Evolutionary conservation across 2,113 vertebrate genomes (phyloP), one percentile per base, ranked within the genome.

Genomic region (Crotalus viridis): DNA sequence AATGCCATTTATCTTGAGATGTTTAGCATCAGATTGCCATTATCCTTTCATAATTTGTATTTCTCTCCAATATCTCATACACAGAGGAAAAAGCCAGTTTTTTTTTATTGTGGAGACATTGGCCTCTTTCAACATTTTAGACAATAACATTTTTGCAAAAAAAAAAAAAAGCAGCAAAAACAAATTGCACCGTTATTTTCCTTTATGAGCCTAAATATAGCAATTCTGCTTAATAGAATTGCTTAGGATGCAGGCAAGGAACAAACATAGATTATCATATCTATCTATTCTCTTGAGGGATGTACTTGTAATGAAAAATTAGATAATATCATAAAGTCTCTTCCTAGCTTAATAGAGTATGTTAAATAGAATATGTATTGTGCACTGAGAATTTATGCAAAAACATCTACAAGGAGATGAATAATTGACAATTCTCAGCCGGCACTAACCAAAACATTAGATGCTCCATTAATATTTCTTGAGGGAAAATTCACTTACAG

Each of bases 231-330:
- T 43, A 39, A 5, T 12, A 56, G 33, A 59, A 56, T 39, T 89
- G 55, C 1, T 21, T 48, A 39, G 24, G 17, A 85, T 89, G 61
- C 13, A 64, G 89, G 26, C 28, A n/a, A 4, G 61, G 54, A 43
- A 93, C 12, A 24, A 86, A 93, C 91, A 64, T 2, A 89, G 94
- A n/a, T 19, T 54, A 61, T 9, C 8, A 39, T 94, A 85, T 87
- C 69, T n/a, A 28, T 43, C 88, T 90, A 24, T 17, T 94, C 91
- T 52, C 2, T 88, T 2, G 17, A 39, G 94, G 94, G 92, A 33
- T 1, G 89, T 0, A 55, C 52, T 81, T 81, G 74, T 43, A 81
- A 5, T 81, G 88, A 88, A 48, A 19, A 2, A 61, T 59, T 74
- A 88, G 3, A 33, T 55, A n/a, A 0, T 46, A 48, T 52, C 55